Conservation (phyloP, 53 echinoderm and acorn worm genomes). For the Astropecten irregularis region DNA sequence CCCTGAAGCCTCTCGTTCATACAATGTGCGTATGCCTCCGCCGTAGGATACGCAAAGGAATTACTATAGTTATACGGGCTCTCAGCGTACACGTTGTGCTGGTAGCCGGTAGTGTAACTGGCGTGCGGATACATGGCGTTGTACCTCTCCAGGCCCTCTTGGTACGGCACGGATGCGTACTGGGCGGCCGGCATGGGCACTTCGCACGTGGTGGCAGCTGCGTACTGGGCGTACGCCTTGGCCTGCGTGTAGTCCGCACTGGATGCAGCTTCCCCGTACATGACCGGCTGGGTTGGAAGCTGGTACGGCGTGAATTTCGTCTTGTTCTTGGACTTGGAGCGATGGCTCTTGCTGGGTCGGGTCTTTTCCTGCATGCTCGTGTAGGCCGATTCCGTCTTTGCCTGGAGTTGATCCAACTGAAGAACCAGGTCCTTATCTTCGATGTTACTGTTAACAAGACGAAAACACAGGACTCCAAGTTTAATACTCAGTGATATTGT, state of each 20-base stretch:
- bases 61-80: constrained; percentile 88
- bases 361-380: constrained; percentile 80
- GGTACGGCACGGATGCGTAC: constrained; percentile 80
- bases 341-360: constrained; percentile 71
- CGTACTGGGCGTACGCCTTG: constrained; percentile 73
- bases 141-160: constrained; percentile 92
- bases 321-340: constrained; percentile 81
- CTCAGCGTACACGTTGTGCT: constrained; percentile 91
- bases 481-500: too few species aligned
- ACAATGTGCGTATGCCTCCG: constrained; percentile 90
- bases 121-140: constrained; percentile 91
- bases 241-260: constrained; percentile 79
- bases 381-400: constrained; percentile 94
- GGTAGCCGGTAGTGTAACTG: constrained; percentile 78
- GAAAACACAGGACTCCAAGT: too few species aligned
- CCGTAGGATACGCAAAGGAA: constrained; percentile 86
- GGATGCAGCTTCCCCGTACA: constrained; percentile 70
- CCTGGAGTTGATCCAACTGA: constrained; percentile 89
- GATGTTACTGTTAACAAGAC: constrained; percentile 78
- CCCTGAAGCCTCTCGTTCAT: constrained; percentile 83
- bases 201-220: constrained; percentile 74
- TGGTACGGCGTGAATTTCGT: constrained; percentile 89
- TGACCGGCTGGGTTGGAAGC: constrained; percentile 74
- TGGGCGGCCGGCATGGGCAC: constrained; percentile 84
- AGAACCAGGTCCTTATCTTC: constrained; percentile 94